These are phyloP conservation scores for Cheumatopsyche charites DNA, from an alignment of 1,140 invertebrate genomes.

Conservation along the genomic window DNA sequence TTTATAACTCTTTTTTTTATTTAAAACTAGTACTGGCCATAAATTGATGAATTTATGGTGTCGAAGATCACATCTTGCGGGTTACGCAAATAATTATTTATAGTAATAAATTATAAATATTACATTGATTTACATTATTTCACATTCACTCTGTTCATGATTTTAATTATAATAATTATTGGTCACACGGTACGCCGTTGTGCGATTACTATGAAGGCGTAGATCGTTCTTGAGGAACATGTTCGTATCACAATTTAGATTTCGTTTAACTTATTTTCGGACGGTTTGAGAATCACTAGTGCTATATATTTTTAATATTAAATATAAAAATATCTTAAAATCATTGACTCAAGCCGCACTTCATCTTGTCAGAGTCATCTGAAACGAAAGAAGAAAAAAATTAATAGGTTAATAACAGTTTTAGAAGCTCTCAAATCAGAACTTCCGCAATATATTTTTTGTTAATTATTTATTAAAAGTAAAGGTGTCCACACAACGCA, in stretches of 20 bases:
- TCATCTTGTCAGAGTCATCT: too few species aligned
- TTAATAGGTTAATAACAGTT: too few species aligned
- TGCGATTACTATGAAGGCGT: not conserved
- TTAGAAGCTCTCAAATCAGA: too few species aligned
- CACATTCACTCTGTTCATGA: constrained; percentile 24
- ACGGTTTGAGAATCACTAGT: constrained; percentile 12
- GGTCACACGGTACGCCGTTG: not conserved
- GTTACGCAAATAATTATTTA: constrained; percentile 4
- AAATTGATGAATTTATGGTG: constrained; percentile 37
- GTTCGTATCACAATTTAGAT: constrained; percentile 31
- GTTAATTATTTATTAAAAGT: too few species aligned
- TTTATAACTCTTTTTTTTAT: not conserved
- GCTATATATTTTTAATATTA: too few species aligned
- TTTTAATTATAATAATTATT: constrained; percentile 19
- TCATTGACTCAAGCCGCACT: too few species aligned
- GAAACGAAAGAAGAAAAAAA: too few species aligned
- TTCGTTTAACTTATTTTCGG: not conserved
- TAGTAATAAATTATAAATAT: constrained; percentile 20
- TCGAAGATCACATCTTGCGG: constrained; percentile 33
- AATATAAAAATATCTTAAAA: too few species aligned
- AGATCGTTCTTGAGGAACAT: constrained; percentile 25
- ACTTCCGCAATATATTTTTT: too few species aligned
- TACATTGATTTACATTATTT: constrained; percentile 15
- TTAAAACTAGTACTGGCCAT: constrained; percentile 39
- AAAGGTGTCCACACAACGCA: too few species aligned